phyloP scores from a whole-genome alignment of 2,797 vertebrate genomes.

The Calcarius lapponicus region DNA sequence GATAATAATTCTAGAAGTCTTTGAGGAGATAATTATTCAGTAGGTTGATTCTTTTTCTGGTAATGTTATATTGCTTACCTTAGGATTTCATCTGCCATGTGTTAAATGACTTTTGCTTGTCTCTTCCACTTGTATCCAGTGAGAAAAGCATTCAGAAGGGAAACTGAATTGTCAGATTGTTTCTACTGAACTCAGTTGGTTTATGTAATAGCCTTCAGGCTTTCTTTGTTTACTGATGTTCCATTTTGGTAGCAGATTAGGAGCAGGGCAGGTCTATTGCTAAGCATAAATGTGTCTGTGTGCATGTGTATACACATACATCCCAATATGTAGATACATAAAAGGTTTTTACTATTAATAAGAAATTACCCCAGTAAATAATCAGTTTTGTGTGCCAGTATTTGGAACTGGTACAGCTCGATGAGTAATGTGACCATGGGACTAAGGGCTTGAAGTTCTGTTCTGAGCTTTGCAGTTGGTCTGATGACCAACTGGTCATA shows the following conservation, averaged over 20 bases:
- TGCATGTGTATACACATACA: neutral
- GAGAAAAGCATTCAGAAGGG: neutral
- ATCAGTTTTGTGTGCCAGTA: neutral
- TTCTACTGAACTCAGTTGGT: neutral
- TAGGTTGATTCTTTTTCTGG: neutral
- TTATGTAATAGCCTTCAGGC: neutral
- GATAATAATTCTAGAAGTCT: neutral
- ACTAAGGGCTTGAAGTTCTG: neutral
- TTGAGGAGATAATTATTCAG: neutral
- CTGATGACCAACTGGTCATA: neutral
- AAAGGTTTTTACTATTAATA: neutral
- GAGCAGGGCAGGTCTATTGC: neutral
- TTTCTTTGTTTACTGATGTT: slow-evolving; percentile 18
- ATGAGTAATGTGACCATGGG: neutral
- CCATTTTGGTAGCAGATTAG: neutral
- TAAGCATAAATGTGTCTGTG: neutral
- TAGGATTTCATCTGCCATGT: neutral
- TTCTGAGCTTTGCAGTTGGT: neutral
- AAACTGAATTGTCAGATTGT: neutral
- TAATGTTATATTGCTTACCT: neutral
- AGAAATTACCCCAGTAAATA: neutral
- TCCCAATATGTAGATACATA: no score
- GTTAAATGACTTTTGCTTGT: neutral
- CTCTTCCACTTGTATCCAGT: neutral
- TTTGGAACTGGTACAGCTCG: neutral